A percentile compares a stretch with the other conserved stretches of the same genome.
These are phyloP conservation scores for Rhinatrema bivittatum DNA, from an alignment of 2,797 vertebrate species.

Conservation along the genomic window DNA sequence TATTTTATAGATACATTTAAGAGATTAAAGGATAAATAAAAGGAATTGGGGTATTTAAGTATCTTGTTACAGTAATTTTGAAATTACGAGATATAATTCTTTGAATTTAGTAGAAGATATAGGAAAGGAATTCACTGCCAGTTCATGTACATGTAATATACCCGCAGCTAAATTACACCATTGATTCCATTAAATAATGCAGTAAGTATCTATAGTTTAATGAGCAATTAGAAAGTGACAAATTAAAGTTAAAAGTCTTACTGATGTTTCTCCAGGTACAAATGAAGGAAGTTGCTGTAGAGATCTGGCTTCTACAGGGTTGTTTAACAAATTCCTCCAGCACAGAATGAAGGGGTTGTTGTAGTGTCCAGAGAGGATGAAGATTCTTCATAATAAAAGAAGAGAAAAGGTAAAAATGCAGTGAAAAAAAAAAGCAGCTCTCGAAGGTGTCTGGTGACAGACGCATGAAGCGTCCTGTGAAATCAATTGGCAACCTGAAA, in stretches of 20 bases:
- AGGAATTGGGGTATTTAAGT: no score
- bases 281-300: background rate
- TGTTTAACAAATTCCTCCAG: no score
- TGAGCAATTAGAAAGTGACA: conserved; percentile 18
- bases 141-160: background rate
- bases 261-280: background rate
- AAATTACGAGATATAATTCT: conserved; percentile 7
- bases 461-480: no score
- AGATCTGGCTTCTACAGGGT: background rate
- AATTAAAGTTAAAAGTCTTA: background rate
- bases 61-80: background rate
- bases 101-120: conserved; percentile 10
- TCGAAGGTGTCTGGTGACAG: no score
- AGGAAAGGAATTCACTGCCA: conserved; percentile 5
- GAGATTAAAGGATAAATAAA: no score
- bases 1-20: no score
- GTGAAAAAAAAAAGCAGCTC: no score
- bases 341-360: no score
- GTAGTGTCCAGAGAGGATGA: no score
- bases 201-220: conserved; percentile 17
- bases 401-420: no score
- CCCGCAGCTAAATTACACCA: conserved; percentile 7
- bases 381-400: no score
- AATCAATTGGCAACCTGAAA: no score
- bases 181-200: conserved; percentile 11